Evolutionary conservation across 2,113 vertebrate genomes (phyloP).

Genomic region (Dunckerocampus dactyliophorus): DNA sequence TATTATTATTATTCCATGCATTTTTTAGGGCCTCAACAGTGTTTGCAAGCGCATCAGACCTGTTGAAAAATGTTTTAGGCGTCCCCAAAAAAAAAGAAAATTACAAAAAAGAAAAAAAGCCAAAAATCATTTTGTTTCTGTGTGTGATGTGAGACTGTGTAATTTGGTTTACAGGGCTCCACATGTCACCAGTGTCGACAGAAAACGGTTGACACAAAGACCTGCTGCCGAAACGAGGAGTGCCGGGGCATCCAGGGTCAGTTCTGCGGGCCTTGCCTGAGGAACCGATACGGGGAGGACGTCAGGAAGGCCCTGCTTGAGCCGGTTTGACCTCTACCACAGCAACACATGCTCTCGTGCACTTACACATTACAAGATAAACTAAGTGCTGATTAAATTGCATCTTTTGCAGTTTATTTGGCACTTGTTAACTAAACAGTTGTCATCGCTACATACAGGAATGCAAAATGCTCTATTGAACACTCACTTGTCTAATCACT

Average conservation of each 20-base stretch:
- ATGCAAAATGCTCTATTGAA: background rate
- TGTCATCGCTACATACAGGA: background rate
- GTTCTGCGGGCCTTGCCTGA: slow-evolving; percentile 77
- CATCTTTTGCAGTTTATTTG: too few species aligned
- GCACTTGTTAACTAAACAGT: too few species aligned
- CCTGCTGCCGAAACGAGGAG: slow-evolving; percentile 68
- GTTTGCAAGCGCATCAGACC: too few species aligned
- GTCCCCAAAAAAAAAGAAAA: too few species aligned
- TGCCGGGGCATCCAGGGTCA: slow-evolving; percentile 74
- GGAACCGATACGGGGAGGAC: slow-evolving; percentile 76
- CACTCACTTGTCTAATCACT: background rate
- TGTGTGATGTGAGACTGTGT: background rate
- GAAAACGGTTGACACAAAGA: slow-evolving; percentile 76
- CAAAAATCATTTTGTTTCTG: background rate
- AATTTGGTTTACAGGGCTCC: slow-evolving; percentile 60
- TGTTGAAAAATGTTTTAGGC: too few species aligned
- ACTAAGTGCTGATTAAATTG: background rate
- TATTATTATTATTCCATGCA: too few species aligned
- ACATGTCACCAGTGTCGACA: slow-evolving; percentile 79
- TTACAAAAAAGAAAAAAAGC: background rate
- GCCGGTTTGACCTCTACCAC: slow-evolving; percentile 57
- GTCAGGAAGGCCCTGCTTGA: slow-evolving; percentile 70
- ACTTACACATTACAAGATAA: background rate
- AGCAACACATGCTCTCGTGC: background rate
- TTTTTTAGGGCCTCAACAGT: too few species aligned